Conservation (phyloP, 2,113 vertebrate species). For the Sprattus sprattus region DNA sequence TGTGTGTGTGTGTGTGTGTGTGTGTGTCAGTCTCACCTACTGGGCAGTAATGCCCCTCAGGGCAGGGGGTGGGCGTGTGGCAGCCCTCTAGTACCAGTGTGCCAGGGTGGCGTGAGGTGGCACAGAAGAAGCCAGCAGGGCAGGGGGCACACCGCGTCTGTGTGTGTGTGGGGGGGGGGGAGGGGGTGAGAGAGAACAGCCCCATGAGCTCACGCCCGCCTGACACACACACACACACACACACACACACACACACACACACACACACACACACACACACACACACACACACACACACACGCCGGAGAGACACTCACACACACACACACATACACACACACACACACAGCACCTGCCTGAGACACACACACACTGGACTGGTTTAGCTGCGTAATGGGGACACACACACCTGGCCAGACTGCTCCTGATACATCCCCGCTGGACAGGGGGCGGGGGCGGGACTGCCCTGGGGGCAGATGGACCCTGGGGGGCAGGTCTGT, state of each 20-base stretch:
- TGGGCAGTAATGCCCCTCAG: conserved; percentile 75
- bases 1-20: no score
- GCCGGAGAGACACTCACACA: no score
- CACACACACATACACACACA: no score
- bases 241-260: not conserved
- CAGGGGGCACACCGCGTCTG: conserved; percentile 74
- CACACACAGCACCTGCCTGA: no score
- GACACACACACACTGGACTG: no score
- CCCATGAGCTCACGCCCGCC: no score
- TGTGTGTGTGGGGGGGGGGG: no score
- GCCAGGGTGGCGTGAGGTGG: conserved; percentile 50
- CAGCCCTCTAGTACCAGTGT: conserved; percentile 56
- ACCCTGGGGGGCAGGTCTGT: conserved; percentile 73
- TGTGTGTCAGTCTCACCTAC: conserved; percentile 56
- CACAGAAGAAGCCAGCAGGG: conserved; percentile 75
- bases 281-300: not conserved
- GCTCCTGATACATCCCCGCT: conserved; percentile 80
- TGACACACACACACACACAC: not conserved
- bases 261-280: not conserved
- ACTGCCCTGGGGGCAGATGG: conserved; percentile 82
- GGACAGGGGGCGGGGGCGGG: conserved; percentile 69
- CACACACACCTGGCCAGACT: conserved; percentile 69
- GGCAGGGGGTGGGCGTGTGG: conserved; percentile 64
- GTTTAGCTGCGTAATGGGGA: not conserved
- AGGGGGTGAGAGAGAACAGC: not conserved